These are phyloP conservation scores for Melanotaenia pygmaea DNA, from an alignment of 2,797 vertebrate genomes.

Conservation along the genomic window DNA sequence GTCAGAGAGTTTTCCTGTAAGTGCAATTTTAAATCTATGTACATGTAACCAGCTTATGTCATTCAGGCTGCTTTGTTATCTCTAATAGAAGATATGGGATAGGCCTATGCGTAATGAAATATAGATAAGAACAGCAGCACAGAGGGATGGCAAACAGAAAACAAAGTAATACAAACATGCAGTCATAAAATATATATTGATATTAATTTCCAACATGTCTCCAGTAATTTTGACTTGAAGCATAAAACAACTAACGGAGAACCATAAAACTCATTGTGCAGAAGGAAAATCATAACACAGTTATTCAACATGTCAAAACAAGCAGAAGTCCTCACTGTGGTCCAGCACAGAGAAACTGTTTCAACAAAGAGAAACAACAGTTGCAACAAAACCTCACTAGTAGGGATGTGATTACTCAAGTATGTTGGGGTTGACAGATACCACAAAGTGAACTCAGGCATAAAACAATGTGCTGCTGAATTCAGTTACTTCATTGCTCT, in stretches of 20 bases:
- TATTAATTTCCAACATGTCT: not conserved
- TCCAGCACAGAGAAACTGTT: too few species aligned
- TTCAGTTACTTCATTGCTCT: not conserved
- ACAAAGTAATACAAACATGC: not conserved
- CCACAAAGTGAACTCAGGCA: not conserved
- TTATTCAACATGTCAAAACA: conserved; percentile 1
- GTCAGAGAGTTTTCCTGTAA: not conserved
- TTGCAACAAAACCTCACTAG: not conserved
- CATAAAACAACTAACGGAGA: not conserved
- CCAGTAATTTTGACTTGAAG: not conserved
- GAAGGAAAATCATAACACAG: not conserved
- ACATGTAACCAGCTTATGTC: not conserved
- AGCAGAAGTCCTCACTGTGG: not conserved
- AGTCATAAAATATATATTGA: not conserved
- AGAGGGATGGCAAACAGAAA: not conserved
- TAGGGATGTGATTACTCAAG: not conserved
- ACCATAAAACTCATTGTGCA: conserved; percentile 2
- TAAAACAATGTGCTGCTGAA: not conserved
- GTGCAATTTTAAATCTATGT: not conserved
- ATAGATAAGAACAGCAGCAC: conserved; percentile 33
- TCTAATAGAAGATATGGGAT: not conserved
- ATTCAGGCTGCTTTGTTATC: not conserved
- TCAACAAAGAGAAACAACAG: not conserved
- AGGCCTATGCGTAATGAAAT: conserved; percentile 29
- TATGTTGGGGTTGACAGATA: conserved; percentile 1